Evolutionary conservation across 2,888 invertebrate species (phyloP), one percentile per base, ranked within the genome.

Genomic region (Eupithecia subumbrata): DNA sequence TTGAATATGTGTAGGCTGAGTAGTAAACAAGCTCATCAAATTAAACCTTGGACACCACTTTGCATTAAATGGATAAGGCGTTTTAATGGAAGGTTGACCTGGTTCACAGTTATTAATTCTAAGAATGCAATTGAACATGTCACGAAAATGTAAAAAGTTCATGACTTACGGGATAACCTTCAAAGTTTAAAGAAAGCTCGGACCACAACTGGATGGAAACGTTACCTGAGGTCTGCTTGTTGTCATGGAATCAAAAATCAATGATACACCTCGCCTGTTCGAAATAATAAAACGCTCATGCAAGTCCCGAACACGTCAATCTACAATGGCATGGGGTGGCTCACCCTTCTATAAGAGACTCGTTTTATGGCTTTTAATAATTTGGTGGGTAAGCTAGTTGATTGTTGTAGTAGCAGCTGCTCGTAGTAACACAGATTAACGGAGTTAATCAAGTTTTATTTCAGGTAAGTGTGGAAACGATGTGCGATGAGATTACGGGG

Each of bases 341-440:
- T 92, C 93, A 94, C 94, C 94, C 94, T 93, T 92, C 89, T 87
- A 86, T 86, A 84, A 81, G 83, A 87, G 90, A 92, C 92, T 92
- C 93, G 94, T 94, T 94, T 95, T 94, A 95, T 91, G 91, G 93
- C 92, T 93, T 94, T 95, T 94, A 93, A 94, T 92, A 94, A 94
- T 94, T 92, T 92, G 90, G 89, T 91, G 83, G 85, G 90, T 92
- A 92, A 93, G 93, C 93, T 91, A 91, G 85, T 88, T 92, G 94
- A 95, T 94, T 94, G 94, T 91, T 88, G 83, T 82, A 84, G 82
- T 83, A 84, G 92, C 94, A 94, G 94, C 94, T 95, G 94, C 91
- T 90, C 85, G 83, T 84, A 85, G 87, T 88, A 84, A 87, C 85
- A 82, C 83, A 88, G 92, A 91, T 93, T 92, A 92, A 88, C 85